Percentiles rank a stretch among this genome's conserved stretches.
phyloP scores from a whole-genome alignment of 2,888 invertebrate species.

The Quadriops clusia region DNA sequence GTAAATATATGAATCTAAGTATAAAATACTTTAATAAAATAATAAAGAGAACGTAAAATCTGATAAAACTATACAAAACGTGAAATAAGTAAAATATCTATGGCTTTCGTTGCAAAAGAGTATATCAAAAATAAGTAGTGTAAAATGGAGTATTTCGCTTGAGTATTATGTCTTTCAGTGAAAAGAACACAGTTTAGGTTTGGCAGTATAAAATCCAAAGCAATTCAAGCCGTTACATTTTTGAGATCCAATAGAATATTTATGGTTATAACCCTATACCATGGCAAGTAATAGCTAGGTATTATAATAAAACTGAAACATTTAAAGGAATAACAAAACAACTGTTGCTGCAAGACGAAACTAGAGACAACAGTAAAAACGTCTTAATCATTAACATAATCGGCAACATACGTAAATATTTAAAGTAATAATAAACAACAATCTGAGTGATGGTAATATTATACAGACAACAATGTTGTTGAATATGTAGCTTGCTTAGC shows the following conservation, averaged over 20 bases:
- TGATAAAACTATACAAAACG: slow-evolving; percentile 37
- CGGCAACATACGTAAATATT: no score
- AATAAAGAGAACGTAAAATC: slow-evolving; percentile 35
- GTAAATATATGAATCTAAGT: slow-evolving; percentile 34
- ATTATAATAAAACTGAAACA: slow-evolving; percentile 21
- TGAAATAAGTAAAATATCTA: slow-evolving; percentile 29
- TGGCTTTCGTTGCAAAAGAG: slow-evolving; percentile 26
- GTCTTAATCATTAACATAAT: no score
- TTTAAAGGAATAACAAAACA: slow-evolving; percentile 10
- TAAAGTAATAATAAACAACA: slow-evolving; percentile 31
- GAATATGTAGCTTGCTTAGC: no score
- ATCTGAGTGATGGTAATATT: slow-evolving; percentile 27
- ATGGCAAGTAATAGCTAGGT: slow-evolving; percentile 29
- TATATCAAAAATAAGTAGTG: slow-evolving; percentile 16
- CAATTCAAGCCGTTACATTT: slow-evolving; percentile 19
- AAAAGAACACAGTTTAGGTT: slow-evolving; percentile 16
- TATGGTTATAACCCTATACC: slow-evolving; percentile 30
- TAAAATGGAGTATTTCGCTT: slow-evolving; percentile 15
- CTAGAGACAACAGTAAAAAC: no score
- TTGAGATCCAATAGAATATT: slow-evolving; percentile 31
- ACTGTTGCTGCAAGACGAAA: slow-evolving; percentile 9
- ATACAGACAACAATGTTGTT: no score
- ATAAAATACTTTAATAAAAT: slow-evolving; percentile 34
- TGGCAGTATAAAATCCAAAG: slow-evolving; percentile 19
- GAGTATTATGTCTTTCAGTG: slow-evolving; percentile 20